Conservation (phyloP, 2,113 vertebrate species). For the Apteryx mantelli region DNA sequence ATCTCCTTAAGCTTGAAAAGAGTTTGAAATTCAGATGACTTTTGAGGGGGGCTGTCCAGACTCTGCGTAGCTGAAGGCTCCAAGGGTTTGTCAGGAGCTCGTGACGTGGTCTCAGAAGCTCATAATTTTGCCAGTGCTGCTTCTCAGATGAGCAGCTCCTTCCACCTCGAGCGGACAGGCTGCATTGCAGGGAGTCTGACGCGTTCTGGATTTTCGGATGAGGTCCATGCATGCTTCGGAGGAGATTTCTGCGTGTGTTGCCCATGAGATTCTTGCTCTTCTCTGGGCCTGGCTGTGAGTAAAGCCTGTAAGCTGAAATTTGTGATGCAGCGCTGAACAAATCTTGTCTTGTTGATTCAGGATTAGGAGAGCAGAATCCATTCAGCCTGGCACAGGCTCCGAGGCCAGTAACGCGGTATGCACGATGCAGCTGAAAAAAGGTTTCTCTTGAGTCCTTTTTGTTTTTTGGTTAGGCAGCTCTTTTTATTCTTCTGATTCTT, state of each 20-base stretch:
- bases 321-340: background rate
- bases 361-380: background rate
- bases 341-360: background rate
- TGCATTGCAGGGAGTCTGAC: background rate
- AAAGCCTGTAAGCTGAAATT: background rate
- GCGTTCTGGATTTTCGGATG: background rate
- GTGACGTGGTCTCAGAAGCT: background rate
- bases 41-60: background rate
- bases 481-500: background rate
- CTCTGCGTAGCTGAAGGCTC: background rate
- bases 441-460: background rate
- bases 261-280: background rate
- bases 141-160: background rate
- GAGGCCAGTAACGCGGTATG: background rate
- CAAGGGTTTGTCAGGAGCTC: background rate
- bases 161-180: background rate
- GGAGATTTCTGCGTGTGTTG: background rate
- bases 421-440: background rate
- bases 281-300: accelerated
- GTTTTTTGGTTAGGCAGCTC: accelerated
- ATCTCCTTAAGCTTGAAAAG: background rate
- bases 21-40: background rate
- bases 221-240: background rate
- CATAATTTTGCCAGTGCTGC: background rate
- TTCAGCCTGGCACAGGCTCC: background rate